Percentiles rank a stretch among this genome's conserved stretches.
These are phyloP conservation scores for Patagioenas fasciata DNA, from an alignment of 2,113 vertebrate species.

Conservation along the genomic window DNA sequence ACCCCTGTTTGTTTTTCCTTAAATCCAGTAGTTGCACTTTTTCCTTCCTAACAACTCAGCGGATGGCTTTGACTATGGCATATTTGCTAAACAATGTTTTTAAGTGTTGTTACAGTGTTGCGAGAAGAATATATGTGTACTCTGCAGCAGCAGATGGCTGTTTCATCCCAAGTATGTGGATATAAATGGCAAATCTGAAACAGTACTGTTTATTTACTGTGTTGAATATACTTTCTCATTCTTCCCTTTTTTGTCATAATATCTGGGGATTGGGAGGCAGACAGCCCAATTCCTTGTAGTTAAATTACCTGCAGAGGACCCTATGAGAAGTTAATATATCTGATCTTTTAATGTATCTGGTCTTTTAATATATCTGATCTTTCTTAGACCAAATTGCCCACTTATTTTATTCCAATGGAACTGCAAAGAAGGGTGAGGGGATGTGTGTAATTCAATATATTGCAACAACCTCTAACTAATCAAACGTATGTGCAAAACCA, in stretches of 20 bases:
- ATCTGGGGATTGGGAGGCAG: neutral
- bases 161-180: neutral
- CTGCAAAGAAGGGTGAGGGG: neutral
- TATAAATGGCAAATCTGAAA: neutral
- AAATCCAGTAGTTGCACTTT: neutral
- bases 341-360: neutral
- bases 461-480: neutral
- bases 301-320: neutral
- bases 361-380: neutral
- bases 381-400: neutral
- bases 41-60: neutral
- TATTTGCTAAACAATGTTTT: constrained; percentile 5
- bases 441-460: fast-evolving
- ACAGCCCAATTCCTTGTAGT: neutral
- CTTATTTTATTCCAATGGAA: neutral
- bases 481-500: fast-evolving
- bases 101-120: neutral
- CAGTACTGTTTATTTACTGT: fast-evolving
- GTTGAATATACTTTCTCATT: neutral
- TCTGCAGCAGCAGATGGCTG: neutral
- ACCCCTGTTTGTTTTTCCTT: neutral
- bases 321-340: fast-evolving
- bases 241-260: neutral
- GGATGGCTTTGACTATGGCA: neutral
- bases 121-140: neutral